phyloP scores from a whole-genome alignment of 2,888 invertebrate genomes.

The Lordiphosa andalusiaca region DNA sequence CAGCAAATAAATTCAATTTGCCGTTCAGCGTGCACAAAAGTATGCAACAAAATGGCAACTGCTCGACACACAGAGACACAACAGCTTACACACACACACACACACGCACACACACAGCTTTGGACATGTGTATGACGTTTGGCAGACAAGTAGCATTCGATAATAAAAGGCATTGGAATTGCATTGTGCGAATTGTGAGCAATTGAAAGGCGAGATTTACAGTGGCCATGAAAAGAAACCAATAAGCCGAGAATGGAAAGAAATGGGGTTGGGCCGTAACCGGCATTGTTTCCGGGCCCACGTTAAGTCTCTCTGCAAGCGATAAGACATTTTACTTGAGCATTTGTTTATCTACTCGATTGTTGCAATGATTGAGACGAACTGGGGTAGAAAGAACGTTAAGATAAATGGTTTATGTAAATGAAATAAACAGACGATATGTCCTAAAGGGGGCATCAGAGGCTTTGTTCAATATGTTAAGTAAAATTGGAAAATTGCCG shows the following conservation, averaged over 20 bases:
- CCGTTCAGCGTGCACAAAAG: slow-evolving; percentile 59
- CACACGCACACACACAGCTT: slow-evolving; percentile 5
- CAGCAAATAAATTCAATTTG: slow-evolving; percentile 72
- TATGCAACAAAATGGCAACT: slow-evolving; percentile 66
- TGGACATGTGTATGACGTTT: slow-evolving; percentile 66
- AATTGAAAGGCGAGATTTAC: slow-evolving; percentile 65
- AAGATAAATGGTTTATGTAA: slow-evolving; percentile 14
- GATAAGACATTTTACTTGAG: slow-evolving; percentile 43
- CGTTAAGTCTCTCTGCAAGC: slow-evolving; percentile 45
- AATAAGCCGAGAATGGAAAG: neutral
- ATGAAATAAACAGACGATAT: slow-evolving; percentile 2
- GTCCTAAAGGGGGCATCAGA: neutral
- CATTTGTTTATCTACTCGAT: slow-evolving; percentile 40
- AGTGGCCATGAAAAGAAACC: slow-evolving; percentile 36
- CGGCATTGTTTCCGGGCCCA: slow-evolving; percentile 56
- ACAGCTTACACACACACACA: neutral
- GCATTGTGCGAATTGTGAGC: slow-evolving; percentile 61
- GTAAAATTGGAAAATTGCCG: no score
- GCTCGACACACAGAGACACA: slow-evolving; percentile 14
- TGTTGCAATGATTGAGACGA: slow-evolving; percentile 12
- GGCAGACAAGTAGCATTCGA: slow-evolving; percentile 57
- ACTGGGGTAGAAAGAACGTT: neutral
- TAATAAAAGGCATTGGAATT: slow-evolving; percentile 64
- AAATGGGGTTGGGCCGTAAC: neutral
- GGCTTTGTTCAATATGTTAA: no score